phyloP scores from a whole-genome alignment of 2,888 invertebrate species.

The Callyntrura sp. region DNA sequence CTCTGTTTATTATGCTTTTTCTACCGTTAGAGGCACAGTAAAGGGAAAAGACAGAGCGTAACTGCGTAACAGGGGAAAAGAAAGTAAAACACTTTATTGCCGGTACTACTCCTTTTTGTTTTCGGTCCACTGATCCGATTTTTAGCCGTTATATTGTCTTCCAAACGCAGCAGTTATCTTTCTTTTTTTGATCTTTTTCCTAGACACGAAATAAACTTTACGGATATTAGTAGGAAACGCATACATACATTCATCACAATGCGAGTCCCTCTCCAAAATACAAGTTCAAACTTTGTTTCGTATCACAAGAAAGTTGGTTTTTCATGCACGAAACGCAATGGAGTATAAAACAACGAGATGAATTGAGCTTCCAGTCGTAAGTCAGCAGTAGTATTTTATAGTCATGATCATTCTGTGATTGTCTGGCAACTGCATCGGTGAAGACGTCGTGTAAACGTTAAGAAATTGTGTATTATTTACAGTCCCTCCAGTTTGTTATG shows the following conservation, averaged over 20 bases:
- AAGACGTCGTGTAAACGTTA: not conserved
- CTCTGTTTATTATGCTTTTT: conserved; percentile 15
- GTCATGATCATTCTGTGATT: not conserved
- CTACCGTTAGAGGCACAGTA: not conserved
- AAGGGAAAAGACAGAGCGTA: not conserved
- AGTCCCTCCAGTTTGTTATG: no score
- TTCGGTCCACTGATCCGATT: conserved; percentile 37
- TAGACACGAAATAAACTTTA: conserved; percentile 5
- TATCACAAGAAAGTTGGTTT: not conserved
- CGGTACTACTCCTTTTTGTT: conserved; percentile 23
- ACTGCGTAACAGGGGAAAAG: not conserved
- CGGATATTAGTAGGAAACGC: not conserved
- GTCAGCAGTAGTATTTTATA: conserved; percentile 38
- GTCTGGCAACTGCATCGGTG: not conserved
- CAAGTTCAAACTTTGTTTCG: not conserved
- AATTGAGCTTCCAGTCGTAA: conserved; percentile 54
- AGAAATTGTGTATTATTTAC: no score
- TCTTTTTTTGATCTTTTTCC: not conserved
- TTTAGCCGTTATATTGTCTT: conserved; percentile 1
- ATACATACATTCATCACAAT: conserved; percentile 14
- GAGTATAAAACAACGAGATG: conserved; percentile 41
- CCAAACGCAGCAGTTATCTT: not conserved
- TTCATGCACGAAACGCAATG: conserved; percentile 30
- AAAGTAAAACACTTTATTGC: conserved; percentile 36
- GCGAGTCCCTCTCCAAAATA: not conserved